Base-by-base conservation (phyloP, 2,888 invertebrate species). In the Dyspetes luteomarginatus region DNA sequence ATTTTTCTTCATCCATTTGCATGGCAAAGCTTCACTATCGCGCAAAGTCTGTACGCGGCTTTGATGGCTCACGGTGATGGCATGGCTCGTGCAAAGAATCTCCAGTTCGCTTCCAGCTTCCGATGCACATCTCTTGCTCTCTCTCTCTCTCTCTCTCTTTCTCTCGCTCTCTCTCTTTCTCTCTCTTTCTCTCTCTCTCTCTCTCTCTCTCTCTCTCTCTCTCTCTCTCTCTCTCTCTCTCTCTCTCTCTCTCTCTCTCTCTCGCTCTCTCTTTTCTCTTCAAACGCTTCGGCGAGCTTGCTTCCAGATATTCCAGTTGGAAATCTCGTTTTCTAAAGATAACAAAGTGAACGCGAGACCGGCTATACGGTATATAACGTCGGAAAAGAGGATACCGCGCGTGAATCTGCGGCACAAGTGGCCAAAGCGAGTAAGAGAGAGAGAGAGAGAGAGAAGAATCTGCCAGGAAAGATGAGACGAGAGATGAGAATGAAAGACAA, bases 301-400 rank as follows among this genome's bases (percentile, higher is more conserved):
- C 68, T 69, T 69, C 69, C 65, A 69, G 81, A 81, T 81, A 81
- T 69, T 77, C 73, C 77, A 77, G 72, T 76, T 76, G 74, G 45
- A 81, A 81, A 81, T 81, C 77, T 77, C 81, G 74, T 81, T 81
- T 81, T 81, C 74, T 58, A 74, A 77, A 74, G 81, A 81, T 81
- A 81, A 81, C 81, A 74, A 74, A 81, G 81, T 74, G 74, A 81
- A 81, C 73, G 58, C 64, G 65, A 77, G 72, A 76, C 52, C 55
- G 26, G 36, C 48, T 22, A n/a, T 60, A 30, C 30, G 26, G 15
- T 48, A 48, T 50, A 60, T 58, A 30, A 65, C 48, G 65, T 43
- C 56, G 17, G 60, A 52, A 28, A 65, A 15, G 41, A 41, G 60
- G 48, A 65, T 28, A 22, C 45, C 36, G 48, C 36, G 58, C 56